Base-by-base conservation (phyloP, 2,113 vertebrate species). In the Pollachius pollachius region DNA sequence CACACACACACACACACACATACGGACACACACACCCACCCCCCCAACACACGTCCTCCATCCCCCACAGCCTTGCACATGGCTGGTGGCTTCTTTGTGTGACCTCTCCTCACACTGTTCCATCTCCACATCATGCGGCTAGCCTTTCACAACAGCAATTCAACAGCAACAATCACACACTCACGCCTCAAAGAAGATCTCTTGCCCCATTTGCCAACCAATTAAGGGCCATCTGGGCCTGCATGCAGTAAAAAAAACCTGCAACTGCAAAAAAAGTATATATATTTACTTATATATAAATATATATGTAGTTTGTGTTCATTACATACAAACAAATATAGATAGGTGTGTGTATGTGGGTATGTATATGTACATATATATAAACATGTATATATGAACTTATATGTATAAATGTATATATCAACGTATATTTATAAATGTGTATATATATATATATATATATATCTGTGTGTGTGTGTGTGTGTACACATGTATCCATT, bases 141-240 rank as follows among this genome's bases (percentile, higher is more conserved):
- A 92, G 93, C 90, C 93, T 95, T 96, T 96, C 95, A 94, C 90
- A 84, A 88, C 93, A 94, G 94, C 94, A 95, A 94, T 95, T 95
- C 93, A 94, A 91, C 93, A 92, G 93, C 94, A 95, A 95, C 94
- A 95, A 95, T 96, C 94, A 94, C 85, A 94, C 94, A 94, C 95
- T 95, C 94, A 92, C 94, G 92, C 93, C 94, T 94, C 91, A 94
- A 93, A 95, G 92, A 92, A 93, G 91, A 94, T 92, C 93, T 92
- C 92, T 90, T 89, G 86, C 94, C 95, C 94, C 93, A 88, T 94
- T 93, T 93, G 94, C 94, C 93, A 94, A 92, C 94, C 94, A 96
- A 96, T 96, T 97, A 96, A 96, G 92, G 93, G 90, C 95, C 95
- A 96, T 94, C 95, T 96, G 95, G 94, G 91, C 87, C 88, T 72